phyloP scores from a whole-genome alignment of 2,888 invertebrate species.

The Drosophila antonietae region DNA sequence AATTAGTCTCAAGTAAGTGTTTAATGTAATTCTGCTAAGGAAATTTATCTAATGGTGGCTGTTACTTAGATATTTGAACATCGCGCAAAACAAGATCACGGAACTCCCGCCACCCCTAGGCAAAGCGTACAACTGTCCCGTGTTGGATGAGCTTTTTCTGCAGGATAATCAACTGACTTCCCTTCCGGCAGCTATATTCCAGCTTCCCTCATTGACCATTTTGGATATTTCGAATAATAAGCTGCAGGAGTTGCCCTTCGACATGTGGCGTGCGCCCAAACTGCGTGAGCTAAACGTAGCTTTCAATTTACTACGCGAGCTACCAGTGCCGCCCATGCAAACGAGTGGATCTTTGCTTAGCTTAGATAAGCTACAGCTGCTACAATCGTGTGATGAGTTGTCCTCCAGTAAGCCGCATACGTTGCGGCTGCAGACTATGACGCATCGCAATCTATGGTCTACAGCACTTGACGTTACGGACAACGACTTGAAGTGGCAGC shows the following conservation, averaged over 20 bases:
- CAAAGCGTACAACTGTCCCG: slow-evolving; percentile 88
- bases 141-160: slow-evolving; percentile 95
- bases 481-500: slow-evolving; percentile 87
- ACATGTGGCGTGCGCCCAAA: slow-evolving; percentile 94
- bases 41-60: too few relatives aligned
- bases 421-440: slow-evolving; percentile 85
- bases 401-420: slow-evolving; percentile 73
- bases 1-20: slow-evolving; percentile 89
- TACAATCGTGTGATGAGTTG: slow-evolving; percentile 79
- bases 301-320: slow-evolving; percentile 92
- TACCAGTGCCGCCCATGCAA: slow-evolving; percentile 86
- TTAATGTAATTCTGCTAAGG: background rate
- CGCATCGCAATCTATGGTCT: slow-evolving; percentile 92
- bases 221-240: slow-evolving; percentile 98
- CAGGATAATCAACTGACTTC: slow-evolving; percentile 95
- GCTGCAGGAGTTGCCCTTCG: slow-evolving; percentile 91
- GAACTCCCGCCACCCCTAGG: slow-evolving; percentile 87
- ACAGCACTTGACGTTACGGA: slow-evolving; percentile 88
- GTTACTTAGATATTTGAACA: slow-evolving; percentile 89
- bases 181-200: slow-evolving; percentile 93
- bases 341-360: slow-evolving; percentile 81
- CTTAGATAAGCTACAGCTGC: slow-evolving; percentile 79
- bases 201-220: slow-evolving; percentile 90
- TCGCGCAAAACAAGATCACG: slow-evolving; percentile 95
- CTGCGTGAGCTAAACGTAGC: slow-evolving; percentile 95